Evolutionary conservation across 2,797 vertebrate species (phyloP).

Genomic region (Dicrostonyx torquatus): DNA sequence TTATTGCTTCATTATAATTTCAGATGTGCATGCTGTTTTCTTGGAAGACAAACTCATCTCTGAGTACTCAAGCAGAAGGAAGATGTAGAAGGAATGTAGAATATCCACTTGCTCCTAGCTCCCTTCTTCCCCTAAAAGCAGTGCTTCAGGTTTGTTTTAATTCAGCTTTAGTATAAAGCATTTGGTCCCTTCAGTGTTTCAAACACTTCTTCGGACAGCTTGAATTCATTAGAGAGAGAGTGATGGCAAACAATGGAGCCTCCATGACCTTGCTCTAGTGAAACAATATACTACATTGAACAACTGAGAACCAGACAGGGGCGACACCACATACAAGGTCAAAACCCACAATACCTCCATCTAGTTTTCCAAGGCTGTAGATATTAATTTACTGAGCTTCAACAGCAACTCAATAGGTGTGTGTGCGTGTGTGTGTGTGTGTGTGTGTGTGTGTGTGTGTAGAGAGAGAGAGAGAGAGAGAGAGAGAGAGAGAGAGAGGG

Average conservation of each 20-base stretch:
- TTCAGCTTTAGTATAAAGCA: constrained; percentile 65
- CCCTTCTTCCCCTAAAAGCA: neutral
- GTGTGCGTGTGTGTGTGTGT: no score
- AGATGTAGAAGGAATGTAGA: constrained; percentile 24
- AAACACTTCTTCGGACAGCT: constrained; percentile 74
- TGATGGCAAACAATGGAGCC: constrained; percentile 48
- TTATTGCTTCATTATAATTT: constrained; percentile 57
- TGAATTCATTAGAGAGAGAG: constrained; percentile 70
- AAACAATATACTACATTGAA: constrained; percentile 61
- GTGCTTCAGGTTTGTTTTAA: constrained; percentile 68
- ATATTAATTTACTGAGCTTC: constrained; percentile 55
- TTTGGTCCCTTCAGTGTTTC: constrained; percentile 59
- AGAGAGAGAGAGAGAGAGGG: neutral
- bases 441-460: no score
- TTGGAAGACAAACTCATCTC: constrained; percentile 53
- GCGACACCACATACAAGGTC: constrained; percentile 56
- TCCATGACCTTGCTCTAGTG: constrained; percentile 66
- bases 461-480: neutral
- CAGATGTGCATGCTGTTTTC: constrained; percentile 24
- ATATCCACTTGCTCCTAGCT: constrained; percentile 14
- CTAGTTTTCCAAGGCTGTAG: constrained; percentile 35
- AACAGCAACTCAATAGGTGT: neutral
- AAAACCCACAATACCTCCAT: constrained; percentile 61
- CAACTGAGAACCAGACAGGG: constrained; percentile 53
- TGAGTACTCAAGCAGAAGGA: constrained; percentile 9